A percentile compares a stretch with the other conserved stretches of the same genome.
Evolutionary conservation across 2,888 invertebrate species (phyloP).

Genomic region (Girardia tigrina): DNA sequence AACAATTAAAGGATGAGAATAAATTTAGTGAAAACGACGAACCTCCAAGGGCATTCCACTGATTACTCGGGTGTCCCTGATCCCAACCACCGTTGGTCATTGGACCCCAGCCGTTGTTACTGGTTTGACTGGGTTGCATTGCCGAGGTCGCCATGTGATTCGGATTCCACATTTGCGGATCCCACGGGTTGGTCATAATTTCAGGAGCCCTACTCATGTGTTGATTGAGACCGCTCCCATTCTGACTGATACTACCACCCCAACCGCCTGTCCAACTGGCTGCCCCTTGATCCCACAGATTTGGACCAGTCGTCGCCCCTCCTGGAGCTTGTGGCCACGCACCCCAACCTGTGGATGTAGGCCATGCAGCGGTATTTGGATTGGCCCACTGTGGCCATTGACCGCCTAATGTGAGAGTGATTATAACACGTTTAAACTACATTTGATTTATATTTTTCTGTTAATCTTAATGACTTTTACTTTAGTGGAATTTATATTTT

Average conservation of each 20-base stretch:
- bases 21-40: too few species aligned
- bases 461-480: too few species aligned
- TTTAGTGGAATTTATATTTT: too few species aligned
- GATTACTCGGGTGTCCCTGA: conserved; percentile 10
- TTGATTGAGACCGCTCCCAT: not conserved
- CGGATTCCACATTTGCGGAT: conserved; percentile 1
- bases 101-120: conserved; percentile 13
- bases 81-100: not conserved
- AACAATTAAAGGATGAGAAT: too few species aligned
- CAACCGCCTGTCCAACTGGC: not conserved
- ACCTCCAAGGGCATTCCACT: conserved; percentile 15
- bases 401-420: too few species aligned
- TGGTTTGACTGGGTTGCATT: not conserved
- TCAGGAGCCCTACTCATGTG: not conserved
- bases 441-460: too few species aligned
- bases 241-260: not conserved
- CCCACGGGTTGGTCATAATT: not conserved
- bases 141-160: not conserved
- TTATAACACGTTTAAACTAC: too few species aligned
- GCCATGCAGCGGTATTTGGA: not conserved
- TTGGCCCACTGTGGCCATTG: conserved; percentile 15
- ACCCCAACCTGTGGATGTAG: not conserved
- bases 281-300: not conserved
- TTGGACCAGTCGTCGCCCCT: not conserved
- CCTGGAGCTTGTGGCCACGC: not conserved